Evolutionary conservation across 2,113 vertebrate genomes (phyloP).

Genomic region (Canis aureus): DNA sequence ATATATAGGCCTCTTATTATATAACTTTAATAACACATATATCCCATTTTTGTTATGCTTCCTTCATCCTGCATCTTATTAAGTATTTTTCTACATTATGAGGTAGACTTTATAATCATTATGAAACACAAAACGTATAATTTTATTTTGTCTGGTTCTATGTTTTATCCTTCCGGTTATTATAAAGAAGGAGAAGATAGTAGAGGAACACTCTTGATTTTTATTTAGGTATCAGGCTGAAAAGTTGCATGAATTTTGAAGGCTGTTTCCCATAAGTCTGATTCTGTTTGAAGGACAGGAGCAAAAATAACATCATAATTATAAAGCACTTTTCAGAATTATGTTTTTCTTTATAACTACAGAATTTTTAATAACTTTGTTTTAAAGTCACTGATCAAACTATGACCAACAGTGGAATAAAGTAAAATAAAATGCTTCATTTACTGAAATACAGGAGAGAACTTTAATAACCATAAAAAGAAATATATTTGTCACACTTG

Average conservation of each 20-base stretch:
- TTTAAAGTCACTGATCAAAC: neutral
- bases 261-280: neutral
- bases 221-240: neutral
- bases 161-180: conserved; percentile 15
- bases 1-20: neutral
- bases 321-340: neutral
- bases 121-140: neutral
- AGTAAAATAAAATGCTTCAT: no score
- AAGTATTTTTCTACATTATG: conserved; percentile 12
- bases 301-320: neutral
- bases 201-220: neutral
- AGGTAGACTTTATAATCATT: neutral
- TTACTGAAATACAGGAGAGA: no score
- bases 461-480: no score
- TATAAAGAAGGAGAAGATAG: neutral
- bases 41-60: conserved; percentile 42
- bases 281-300: neutral
- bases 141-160: conserved; percentile 19
- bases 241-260: conserved; percentile 36
- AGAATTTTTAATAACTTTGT: conserved; percentile 36
- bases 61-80: neutral
- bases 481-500: no score
- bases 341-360: conserved; percentile 2
- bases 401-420: no score
- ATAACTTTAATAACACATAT: neutral